Evolutionary conservation across 2,797 vertebrate genomes (phyloP).

Genomic region (Tiaroga cobitis): DNA sequence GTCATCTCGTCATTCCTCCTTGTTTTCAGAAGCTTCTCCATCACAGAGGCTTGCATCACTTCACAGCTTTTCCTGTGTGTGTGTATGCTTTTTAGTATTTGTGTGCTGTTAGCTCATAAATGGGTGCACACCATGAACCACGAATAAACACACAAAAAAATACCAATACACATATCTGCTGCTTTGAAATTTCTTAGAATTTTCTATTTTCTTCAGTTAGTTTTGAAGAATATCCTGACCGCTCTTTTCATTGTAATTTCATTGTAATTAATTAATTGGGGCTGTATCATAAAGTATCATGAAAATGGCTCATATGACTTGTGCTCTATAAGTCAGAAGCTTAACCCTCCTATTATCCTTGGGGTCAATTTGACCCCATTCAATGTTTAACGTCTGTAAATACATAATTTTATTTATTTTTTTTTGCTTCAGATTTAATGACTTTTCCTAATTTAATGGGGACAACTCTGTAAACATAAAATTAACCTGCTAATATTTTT

Average conservation of each 20-base stretch:
- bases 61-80: constrained; percentile 32
- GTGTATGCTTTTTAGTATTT: constrained; percentile 11
- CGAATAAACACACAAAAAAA: constrained; percentile 5
- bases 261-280: too few species aligned
- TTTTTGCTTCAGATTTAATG: too few species aligned
- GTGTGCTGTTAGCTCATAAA: constrained; percentile 30
- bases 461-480: too few species aligned
- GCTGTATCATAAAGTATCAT: background rate
- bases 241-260: background rate
- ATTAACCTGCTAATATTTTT: too few species aligned
- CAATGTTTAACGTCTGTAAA: too few species aligned
- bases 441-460: too few species aligned
- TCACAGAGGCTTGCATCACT: constrained; percentile 51
- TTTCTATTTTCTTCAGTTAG: background rate
- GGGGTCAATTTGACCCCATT: too few species aligned
- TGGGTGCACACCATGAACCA: background rate
- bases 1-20: constrained; percentile 44
- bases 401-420: too few species aligned
- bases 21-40: constrained; percentile 30
- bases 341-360: too few species aligned
- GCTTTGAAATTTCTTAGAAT: background rate
- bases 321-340: too few species aligned
- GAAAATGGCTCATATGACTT: background rate
- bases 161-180: background rate
- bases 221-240: background rate